phyloP scores from a whole-genome alignment of 2,113 vertebrate species.

The Rhadina sibilatrix region DNA sequence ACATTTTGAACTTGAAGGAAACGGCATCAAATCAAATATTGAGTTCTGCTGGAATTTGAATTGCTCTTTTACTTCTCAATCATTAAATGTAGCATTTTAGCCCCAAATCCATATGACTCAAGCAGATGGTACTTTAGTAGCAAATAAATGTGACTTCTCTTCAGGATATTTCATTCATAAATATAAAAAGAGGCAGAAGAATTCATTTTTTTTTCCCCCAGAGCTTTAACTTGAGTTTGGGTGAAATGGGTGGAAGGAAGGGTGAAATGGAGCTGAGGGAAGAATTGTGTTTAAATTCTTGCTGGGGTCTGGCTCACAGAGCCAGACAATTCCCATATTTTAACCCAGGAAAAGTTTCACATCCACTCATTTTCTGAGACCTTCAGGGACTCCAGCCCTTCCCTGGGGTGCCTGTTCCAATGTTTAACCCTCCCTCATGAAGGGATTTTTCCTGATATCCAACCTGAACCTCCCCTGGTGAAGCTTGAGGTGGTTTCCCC shows the following conservation, averaged over 20 bases:
- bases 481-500: background rate
- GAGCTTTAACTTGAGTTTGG: background rate
- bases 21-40: background rate
- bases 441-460: background rate
- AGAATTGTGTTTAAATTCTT: background rate
- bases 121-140: constrained; percentile 24
- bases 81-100: background rate
- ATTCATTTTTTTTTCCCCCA: background rate
- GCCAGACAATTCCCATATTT: background rate
- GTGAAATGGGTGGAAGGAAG: too few relatives aligned
- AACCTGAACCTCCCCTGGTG: background rate
- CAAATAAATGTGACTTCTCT: background rate
- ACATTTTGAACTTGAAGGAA: background rate
- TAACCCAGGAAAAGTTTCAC: background rate
- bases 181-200: background rate
- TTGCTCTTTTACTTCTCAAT: constrained; percentile 27
- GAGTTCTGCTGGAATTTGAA: background rate
- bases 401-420: background rate
- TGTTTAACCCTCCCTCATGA: too few relatives aligned
- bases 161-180: background rate
- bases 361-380: background rate
- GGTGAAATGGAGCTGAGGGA: background rate
- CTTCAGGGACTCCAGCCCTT: background rate
- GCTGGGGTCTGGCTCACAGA: accelerated
- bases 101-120: background rate